Base-by-base conservation (phyloP, 2,113 vertebrate genomes). In the Notarius lentiginosus region DNA sequence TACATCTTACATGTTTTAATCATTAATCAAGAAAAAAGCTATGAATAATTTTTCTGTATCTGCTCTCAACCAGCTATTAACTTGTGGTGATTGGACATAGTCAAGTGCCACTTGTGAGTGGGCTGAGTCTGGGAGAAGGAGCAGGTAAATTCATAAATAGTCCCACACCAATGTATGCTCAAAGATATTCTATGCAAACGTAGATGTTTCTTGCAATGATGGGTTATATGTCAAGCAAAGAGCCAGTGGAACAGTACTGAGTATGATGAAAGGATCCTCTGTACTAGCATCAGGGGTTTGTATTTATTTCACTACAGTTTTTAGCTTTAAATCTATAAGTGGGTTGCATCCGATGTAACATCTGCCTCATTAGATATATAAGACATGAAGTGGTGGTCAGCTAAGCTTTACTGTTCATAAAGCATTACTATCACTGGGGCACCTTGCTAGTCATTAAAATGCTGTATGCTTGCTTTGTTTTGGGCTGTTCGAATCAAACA, bases 61-160 rank as follows among this genome's bases (percentile, higher is more conserved):
- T n/a, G 80, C 66, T 86, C 76, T 88, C 76, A 80, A 22, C 60
- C 66, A 51, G n/a, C 58, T 68, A 24, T 24, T 63, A 63, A n/a
- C 0, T 24, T 24, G 61, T 63, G 7, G 61, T 63, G 22, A 63
- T 63, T 22, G 61, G 61, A 63, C 61, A 24, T 63, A 8, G 61
- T 63, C 22, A 7, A 9, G 61, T 8, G 0, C 0, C 79, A 14
- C 66, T 80, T 30, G 65, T 15, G n/a, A 30, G 5, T 47, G 34
- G 34, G 30, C 34, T 51, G 41, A 76, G 34, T 47, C 34, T 18
- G 14, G 17, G 30, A 47, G 70, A 73, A 41, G 34, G 7, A 73
- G 6, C 17, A 41, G 17, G 9, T 47, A 7, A 47, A 47, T 72
- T 72, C 14, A 68, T 18, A 1, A 72, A 72, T 53, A 53, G 6